These are phyloP conservation scores for Phymorhynchus buccinoides DNA, from an alignment of 1,140 invertebrate species.

Conservation along the genomic window DNA sequence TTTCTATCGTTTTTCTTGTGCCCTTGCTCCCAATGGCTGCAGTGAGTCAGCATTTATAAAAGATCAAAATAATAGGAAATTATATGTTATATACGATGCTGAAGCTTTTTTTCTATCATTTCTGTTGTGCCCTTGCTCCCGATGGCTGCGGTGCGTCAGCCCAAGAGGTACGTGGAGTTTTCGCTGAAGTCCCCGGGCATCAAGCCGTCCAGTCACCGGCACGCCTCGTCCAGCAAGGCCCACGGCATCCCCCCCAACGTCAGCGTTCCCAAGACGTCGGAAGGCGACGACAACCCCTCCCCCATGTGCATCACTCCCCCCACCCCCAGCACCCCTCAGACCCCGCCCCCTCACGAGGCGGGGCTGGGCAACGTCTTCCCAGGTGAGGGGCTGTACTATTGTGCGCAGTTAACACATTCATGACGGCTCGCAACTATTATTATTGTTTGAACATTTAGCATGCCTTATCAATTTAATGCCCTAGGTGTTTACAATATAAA, in stretches of 20 bases:
- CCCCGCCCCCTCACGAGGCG: slow-evolving; percentile 49
- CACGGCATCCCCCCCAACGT: slow-evolving; percentile 66
- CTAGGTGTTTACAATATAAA: too few species aligned
- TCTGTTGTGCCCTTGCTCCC: too few species aligned
- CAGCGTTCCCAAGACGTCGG: slow-evolving; percentile 64
- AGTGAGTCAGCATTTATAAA: too few species aligned
- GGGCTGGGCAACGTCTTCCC: slow-evolving; percentile 66
- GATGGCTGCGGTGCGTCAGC: slow-evolving; percentile 78
- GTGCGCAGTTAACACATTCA: too few species aligned
- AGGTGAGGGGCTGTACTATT: too few species aligned
- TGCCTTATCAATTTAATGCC: too few species aligned
- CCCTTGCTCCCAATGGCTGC: too few species aligned
- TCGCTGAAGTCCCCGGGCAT: slow-evolving; percentile 92
- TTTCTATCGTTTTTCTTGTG: too few species aligned
- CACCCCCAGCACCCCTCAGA: slow-evolving; percentile 67
- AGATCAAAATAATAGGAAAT: too few species aligned
- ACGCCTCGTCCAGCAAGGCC: slow-evolving; percentile 69
- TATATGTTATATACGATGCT: too few species aligned
- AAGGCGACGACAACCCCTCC: slow-evolving; percentile 53
- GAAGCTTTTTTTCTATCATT: background rate
- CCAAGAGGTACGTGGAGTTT: slow-evolving; percentile 84
- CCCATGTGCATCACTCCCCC: slow-evolving; percentile 58
- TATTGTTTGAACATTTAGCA: too few species aligned
- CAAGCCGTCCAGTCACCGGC: slow-evolving; percentile 78
- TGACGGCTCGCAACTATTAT: too few species aligned